These are phyloP conservation scores for Bombus confusus DNA, from an alignment of 1,140 invertebrate species.

Conservation along the genomic window DNA sequence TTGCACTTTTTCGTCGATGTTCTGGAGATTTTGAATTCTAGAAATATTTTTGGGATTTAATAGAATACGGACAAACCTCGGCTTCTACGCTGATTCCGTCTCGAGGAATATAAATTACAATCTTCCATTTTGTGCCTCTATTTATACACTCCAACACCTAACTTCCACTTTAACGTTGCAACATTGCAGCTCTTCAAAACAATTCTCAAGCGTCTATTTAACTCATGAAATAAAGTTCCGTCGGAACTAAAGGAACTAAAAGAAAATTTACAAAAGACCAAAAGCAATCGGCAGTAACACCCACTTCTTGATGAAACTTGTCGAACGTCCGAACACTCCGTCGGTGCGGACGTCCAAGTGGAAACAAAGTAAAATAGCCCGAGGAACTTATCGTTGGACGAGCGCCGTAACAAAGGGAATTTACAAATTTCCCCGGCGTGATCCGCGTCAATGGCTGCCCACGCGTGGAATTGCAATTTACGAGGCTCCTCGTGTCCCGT, in stretches of 20 bases:
- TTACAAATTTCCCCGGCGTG: conserved; percentile 55
- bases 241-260: too few species aligned
- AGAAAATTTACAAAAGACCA: not conserved
- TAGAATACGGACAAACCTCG: not conserved
- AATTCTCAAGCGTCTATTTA: not conserved
- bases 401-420: conserved; percentile 41
- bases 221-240: not conserved
- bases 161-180: not conserved
- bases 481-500: not conserved
- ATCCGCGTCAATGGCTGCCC: conserved; percentile 17
- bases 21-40: not conserved
- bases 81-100: not conserved
- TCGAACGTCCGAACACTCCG: too few species aligned
- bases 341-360: not conserved
- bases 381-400: not conserved
- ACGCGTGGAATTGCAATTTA: conserved; percentile 53
- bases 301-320: not conserved
- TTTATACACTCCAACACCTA: not conserved
- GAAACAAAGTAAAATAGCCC: not conserved
- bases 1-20: not conserved
- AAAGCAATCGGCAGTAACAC: not conserved
- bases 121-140: not conserved
- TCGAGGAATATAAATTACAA: not conserved
- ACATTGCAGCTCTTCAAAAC: not conserved
- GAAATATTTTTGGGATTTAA: not conserved